Conservation (phyloP, 2,888 invertebrate genomes). For the Xylota sylvarum region DNA sequence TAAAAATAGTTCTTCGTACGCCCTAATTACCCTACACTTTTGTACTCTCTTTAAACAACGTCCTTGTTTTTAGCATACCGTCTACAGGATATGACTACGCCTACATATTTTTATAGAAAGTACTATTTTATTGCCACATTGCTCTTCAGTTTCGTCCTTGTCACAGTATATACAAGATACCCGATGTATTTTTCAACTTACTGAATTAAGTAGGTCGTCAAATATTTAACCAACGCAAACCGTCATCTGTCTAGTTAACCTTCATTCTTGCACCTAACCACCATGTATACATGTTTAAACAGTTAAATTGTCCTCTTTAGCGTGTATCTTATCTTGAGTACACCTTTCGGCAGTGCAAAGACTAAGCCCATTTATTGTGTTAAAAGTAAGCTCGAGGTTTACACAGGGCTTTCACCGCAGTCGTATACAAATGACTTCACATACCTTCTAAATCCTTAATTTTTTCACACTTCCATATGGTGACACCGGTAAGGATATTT, state of each 20-base stretch:
- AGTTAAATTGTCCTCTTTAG: slow-evolving; percentile 44
- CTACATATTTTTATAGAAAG: neutral
- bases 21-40: neutral
- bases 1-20: neutral
- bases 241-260: slow-evolving; percentile 51
- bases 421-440: slow-evolving; percentile 62
- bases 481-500: slow-evolving; percentile 35
- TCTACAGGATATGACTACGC: neutral
- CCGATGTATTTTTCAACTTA: slow-evolving; percentile 30
- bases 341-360: slow-evolving; percentile 43
- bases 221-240: slow-evolving; percentile 54
- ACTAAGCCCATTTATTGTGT: slow-evolving; percentile 54
- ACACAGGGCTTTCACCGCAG: slow-evolving; percentile 36
- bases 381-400: slow-evolving; percentile 47
- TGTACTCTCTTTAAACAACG: neutral
- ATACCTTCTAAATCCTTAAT: slow-evolving; percentile 36
- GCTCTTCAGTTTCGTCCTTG: slow-evolving; percentile 24
- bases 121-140: slow-evolving; percentile 6
- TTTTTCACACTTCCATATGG: slow-evolving; percentile 24
- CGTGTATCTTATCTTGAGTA: slow-evolving; percentile 49
- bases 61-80: too few species aligned
- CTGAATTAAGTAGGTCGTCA: slow-evolving; percentile 65
- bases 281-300: slow-evolving; percentile 33
- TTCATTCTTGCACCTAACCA: slow-evolving; percentile 39
- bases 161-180: neutral